phyloP scores from a whole-genome alignment of 1,140 invertebrate species.

The Bombyx mandarina region DNA sequence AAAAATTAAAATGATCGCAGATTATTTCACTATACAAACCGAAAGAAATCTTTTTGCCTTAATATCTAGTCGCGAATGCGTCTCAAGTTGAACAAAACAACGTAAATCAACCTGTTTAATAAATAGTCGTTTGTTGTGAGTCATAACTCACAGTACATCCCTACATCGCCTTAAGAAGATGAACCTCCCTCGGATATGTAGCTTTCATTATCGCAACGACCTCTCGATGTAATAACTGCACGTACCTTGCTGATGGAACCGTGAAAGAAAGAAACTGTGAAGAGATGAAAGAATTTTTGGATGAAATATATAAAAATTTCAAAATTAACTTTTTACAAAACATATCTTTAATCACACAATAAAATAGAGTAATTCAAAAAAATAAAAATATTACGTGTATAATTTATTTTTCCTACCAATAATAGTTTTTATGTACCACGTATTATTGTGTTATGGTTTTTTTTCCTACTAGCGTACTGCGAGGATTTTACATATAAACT shows the following conservation, averaged over 20 bases:
- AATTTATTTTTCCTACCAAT: neutral
- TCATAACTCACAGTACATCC: constrained; percentile 51
- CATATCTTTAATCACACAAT: too few species aligned
- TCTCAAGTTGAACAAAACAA: constrained; percentile 1
- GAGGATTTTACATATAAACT: neutral
- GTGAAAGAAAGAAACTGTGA: neutral
- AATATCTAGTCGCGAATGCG: too few species aligned
- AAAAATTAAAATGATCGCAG: too few species aligned
- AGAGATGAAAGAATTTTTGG: neutral
- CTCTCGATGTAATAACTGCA: constrained; percentile 27
- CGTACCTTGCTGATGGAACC: constrained; percentile 12
- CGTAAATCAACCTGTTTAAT: constrained; percentile 30
- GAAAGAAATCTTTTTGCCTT: too few species aligned
- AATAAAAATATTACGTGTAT: too few species aligned
- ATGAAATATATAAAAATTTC: neutral
- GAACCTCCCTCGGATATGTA: constrained; percentile 38
- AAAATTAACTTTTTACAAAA: neutral
- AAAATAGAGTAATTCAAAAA: too few species aligned
- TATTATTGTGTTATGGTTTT: neutral
- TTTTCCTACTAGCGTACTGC: neutral
- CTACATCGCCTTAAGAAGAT: constrained; percentile 47
- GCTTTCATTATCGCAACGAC: constrained; percentile 27
- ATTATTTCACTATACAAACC: too few species aligned
- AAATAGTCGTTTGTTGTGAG: constrained; percentile 24
- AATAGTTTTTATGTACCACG: neutral